Evolutionary conservation across 2,113 vertebrate genomes (phyloP).

Genomic region (Ceyx cyanopectus): DNA sequence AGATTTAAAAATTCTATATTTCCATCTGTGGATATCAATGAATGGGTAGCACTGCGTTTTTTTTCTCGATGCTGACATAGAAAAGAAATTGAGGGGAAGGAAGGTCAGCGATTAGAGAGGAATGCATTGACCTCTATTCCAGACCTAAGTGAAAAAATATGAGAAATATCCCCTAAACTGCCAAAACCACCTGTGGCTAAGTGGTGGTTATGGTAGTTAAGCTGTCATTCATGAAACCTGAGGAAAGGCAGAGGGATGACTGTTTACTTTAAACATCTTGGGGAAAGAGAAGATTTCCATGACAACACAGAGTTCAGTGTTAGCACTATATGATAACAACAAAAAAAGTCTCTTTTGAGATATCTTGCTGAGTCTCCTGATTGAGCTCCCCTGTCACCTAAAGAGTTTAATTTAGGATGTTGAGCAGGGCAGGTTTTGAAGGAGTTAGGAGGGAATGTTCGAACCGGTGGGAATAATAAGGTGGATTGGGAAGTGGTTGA

Average conservation of each 20-base stretch:
- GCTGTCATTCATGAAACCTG: conserved; percentile 61
- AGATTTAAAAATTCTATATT: background rate
- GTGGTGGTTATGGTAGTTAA: conserved; percentile 27
- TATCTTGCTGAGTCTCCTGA: background rate
- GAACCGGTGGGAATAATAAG: background rate
- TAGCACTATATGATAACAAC: background rate
- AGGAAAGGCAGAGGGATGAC: conserved; percentile 55
- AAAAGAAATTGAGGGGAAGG: conserved; percentile 14
- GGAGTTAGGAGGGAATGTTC: background rate
- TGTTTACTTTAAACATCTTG: conserved; percentile 52
- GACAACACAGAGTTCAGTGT: conserved; percentile 29
- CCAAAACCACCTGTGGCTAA: conserved; percentile 30
- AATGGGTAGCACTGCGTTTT: background rate
- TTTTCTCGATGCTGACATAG: background rate
- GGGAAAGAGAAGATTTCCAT: conserved; percentile 41
- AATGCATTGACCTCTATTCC: conserved; percentile 32
- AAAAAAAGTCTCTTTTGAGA: background rate
- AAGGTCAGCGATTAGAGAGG: background rate
- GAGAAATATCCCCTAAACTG: conserved; percentile 9
- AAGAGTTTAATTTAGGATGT: background rate
- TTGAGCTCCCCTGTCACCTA: background rate
- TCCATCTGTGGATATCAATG: background rate
- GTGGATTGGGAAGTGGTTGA: too few species aligned
- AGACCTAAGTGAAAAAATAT: conserved; percentile 30
- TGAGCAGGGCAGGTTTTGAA: background rate